Base-by-base conservation (phyloP, 2,113 vertebrate genomes). In the Pampusana beccarii region DNA sequence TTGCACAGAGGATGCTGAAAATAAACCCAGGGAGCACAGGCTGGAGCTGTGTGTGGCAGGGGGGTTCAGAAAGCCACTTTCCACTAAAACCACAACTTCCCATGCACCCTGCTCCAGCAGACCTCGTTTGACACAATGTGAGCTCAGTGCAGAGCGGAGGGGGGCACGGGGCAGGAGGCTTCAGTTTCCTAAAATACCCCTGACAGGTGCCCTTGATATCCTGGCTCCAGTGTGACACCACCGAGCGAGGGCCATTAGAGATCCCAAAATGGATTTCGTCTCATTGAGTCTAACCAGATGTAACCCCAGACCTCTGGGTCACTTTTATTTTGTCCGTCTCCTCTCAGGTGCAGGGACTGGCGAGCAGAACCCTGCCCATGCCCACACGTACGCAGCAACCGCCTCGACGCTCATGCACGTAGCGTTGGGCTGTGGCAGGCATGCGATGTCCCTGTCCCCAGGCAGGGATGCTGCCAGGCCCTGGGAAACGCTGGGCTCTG, bases 131-230 rank as follows among this genome's bases (percentile, higher is more conserved):
- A 82, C 77, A 51, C 0, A 1, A 36, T 2, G 5, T 53, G 70
- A 86, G 54, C 72, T 78, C 71, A 71, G 26, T 10, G 46, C 53
- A 36, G 24, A 60, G 29, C 10, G 26, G 50, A 73, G 72, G 34
- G 20, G 26, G 54, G 31, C 48, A 75, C 51, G 50, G 92, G 79
- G 62, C 60, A 50, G 79, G 91, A 94, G 74, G 36, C 16, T 34
- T 89, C 65, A 87, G 48, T 14, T 88, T 82, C 93, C 61, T 71
- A 57, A 92, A 95, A 94, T 94, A 97, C 31, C 84, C 62, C 83
- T 80, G 87, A 94, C 92, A 92, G 90, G 95, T 93, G 94, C 81
- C 92, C 74, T 90, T 56, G 53, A 61, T 92, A 34, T 73, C 56
- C 90, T 91, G 86, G 86, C 92, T 95, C 56, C 83, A 46, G 23